Conservation (phyloP, 2,888 invertebrate species). For the Lithophane ornitopus region DNA sequence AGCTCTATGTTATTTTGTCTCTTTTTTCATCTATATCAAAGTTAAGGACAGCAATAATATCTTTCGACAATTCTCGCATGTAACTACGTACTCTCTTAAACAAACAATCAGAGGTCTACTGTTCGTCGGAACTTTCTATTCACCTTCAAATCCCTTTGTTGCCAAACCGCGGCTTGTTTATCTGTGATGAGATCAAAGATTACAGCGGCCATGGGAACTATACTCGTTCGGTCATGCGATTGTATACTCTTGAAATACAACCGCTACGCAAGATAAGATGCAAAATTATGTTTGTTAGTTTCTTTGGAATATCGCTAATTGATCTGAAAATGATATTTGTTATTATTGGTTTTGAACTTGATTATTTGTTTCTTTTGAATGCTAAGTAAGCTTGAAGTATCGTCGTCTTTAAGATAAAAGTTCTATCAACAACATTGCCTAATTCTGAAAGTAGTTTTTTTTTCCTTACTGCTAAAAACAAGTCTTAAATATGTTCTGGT, state of each 20-base stretch:
- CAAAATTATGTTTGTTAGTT: background rate
- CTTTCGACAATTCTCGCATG: background rate
- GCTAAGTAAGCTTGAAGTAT: background rate
- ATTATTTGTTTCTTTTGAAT: background rate
- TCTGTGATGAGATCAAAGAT: slow-evolving; percentile 71
- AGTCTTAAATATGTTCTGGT: background rate
- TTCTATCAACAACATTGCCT: background rate
- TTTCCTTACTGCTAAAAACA: too few relatives aligned
- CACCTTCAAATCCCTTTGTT: slow-evolving; percentile 69
- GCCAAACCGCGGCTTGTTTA: slow-evolving; percentile 61
- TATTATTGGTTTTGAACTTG: background rate
- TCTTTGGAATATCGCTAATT: slow-evolving; percentile 31
- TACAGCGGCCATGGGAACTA: slow-evolving; percentile 65
- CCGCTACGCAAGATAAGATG: slow-evolving; percentile 46
- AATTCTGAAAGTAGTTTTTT: background rate
- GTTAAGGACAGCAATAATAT: background rate
- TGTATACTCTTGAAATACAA: slow-evolving; percentile 53
- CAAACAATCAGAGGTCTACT: slow-evolving; percentile 41
- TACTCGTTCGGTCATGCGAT: slow-evolving; percentile 60
- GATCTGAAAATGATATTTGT: slow-evolving; percentile 11
- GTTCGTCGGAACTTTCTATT: slow-evolving; percentile 55
- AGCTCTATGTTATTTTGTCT: background rate
- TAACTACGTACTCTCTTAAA: slow-evolving; percentile 11
- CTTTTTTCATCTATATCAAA: background rate
- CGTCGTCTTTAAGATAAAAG: background rate